A percentile compares a stretch with the other conserved stretches of the same genome.
Evolutionary conservation across 2,797 vertebrate species (phyloP).

Genomic region (Gymnopithys bicolor): DNA sequence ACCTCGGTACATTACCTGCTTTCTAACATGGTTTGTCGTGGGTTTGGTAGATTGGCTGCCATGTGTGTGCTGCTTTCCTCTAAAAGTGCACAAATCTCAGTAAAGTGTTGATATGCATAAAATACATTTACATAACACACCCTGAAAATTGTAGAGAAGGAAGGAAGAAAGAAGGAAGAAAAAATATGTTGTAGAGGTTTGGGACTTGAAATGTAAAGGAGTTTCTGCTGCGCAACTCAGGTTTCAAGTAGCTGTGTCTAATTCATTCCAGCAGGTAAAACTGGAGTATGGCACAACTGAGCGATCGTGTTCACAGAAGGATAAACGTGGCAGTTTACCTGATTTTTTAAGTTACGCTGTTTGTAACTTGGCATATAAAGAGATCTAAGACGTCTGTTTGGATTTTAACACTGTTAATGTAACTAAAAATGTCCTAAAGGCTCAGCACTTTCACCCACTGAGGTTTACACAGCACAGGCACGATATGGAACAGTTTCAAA

Average conservation of each 20-base stretch:
- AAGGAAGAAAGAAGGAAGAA: neutral
- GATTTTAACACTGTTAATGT: neutral
- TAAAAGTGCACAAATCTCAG: neutral
- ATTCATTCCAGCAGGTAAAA: neutral
- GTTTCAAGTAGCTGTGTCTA: neutral
- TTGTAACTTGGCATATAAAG: neutral
- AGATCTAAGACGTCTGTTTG: neutral
- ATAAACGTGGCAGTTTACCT: neutral
- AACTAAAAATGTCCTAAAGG: conserved; percentile 21
- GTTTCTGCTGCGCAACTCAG: neutral
- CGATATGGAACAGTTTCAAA: neutral
- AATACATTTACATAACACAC: neutral
- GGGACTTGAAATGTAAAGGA: neutral
- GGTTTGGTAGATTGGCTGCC: neutral
- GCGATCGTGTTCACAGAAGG: neutral
- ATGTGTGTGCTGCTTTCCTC: neutral
- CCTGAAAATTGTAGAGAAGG: neutral
- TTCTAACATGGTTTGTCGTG: neutral
- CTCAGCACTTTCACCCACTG: neutral
- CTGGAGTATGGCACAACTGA: neutral
- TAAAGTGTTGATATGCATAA: neutral
- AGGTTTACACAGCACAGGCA: neutral
- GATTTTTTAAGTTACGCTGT: neutral
- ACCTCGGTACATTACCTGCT: fast-evolving
- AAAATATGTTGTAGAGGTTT: neutral